phyloP scores from a whole-genome alignment of 1,140 invertebrate genomes.

The Polypedilum pembai region DNA sequence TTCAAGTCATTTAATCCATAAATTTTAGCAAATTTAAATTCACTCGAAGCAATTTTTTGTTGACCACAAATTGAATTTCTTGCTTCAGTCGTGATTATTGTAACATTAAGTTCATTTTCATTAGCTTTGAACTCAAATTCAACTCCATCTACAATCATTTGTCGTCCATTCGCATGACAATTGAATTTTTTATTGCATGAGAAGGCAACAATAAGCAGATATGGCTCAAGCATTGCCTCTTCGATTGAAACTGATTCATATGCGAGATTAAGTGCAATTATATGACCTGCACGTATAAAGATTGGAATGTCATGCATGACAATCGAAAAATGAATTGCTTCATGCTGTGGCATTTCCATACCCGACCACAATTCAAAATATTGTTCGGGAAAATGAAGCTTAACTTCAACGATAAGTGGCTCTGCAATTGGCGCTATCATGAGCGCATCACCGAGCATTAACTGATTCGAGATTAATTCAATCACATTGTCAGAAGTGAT shows the following conservation, averaged over 20 bases:
- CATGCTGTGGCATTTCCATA: background rate
- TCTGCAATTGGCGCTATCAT: background rate
- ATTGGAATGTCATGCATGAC: slow-evolving; percentile 24
- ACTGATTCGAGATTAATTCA: slow-evolving; percentile 11
- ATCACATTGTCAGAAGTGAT: background rate
- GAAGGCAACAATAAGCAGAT: background rate
- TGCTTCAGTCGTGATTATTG: background rate
- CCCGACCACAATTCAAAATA: slow-evolving; percentile 20
- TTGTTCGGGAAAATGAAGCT: background rate
- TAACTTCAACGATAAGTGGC: background rate
- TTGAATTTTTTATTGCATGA: background rate
- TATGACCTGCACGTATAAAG: slow-evolving; percentile 18
- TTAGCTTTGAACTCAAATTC: background rate
- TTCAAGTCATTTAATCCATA: background rate
- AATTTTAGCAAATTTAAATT: slow-evolving; percentile 22
- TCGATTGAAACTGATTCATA: background rate
- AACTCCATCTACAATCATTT: background rate
- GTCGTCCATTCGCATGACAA: background rate
- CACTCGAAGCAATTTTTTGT: background rate
- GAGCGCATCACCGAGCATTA: background rate
- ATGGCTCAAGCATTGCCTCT: background rate
- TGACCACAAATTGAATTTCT: background rate
- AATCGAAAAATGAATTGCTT: background rate
- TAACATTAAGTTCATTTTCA: background rate
- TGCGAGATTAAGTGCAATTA: background rate